Evolutionary conservation across 2,113 vertebrate species (phyloP).

Genomic region (Zosterops lateralis): DNA sequence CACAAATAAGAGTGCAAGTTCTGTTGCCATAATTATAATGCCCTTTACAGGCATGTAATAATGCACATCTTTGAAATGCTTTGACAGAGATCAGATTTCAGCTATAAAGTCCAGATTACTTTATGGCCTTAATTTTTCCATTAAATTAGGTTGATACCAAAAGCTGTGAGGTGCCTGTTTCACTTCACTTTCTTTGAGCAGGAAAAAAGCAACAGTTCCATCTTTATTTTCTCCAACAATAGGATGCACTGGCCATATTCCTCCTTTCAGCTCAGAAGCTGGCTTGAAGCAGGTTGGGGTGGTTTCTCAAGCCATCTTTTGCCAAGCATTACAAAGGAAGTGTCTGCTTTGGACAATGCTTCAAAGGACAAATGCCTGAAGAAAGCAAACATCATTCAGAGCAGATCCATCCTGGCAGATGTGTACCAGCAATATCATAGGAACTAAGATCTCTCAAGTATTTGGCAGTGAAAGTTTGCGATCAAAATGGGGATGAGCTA

Average conservation of each 20-base stretch:
- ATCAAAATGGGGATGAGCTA: neutral
- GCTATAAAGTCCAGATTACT: neutral
- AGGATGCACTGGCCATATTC: neutral
- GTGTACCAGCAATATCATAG: neutral
- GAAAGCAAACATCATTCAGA: neutral
- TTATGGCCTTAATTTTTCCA: neutral
- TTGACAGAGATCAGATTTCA: conserved; percentile 3
- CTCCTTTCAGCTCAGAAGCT: neutral
- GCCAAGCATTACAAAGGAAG: neutral
- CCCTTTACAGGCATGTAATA: neutral
- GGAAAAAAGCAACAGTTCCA: neutral
- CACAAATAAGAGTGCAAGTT: neutral
- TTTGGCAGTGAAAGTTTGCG: neutral
- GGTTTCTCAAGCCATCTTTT: neutral
- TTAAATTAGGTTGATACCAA: neutral
- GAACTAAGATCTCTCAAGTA: neutral
- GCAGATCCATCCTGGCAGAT: neutral
- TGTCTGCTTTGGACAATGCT: neutral
- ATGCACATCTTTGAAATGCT: neutral
- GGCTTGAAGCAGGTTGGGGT: neutral
- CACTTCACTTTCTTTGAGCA: neutral
- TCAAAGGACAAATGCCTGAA: neutral
- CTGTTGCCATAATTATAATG: neutral
- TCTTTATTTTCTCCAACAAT: neutral
- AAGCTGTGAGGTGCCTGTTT: neutral